Conservation (phyloP, 2,888 invertebrate genomes). For the Brachycybe producta region DNA sequence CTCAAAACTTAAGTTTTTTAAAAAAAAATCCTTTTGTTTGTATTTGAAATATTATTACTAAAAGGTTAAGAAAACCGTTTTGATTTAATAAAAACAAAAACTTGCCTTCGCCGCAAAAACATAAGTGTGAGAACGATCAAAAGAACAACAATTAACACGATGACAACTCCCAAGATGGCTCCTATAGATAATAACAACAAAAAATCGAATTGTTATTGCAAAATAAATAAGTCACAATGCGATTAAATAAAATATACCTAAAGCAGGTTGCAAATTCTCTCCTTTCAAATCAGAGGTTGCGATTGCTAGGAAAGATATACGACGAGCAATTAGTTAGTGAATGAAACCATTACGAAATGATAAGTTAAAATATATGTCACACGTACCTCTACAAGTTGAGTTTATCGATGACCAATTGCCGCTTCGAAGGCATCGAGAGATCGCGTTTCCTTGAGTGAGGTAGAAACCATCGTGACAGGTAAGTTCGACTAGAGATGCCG, state of each 20-base stretch:
- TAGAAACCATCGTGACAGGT: conserved; percentile 6
- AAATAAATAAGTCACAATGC: not conserved
- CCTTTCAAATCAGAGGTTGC: too few species aligned
- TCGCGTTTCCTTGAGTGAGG: not conserved
- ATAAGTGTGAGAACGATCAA: not conserved
- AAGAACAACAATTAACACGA: not conserved
- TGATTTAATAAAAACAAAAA: too few species aligned
- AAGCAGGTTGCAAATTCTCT: not conserved
- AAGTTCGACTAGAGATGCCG: conserved; percentile 4
- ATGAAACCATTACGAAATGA: too few species aligned
- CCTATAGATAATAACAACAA: not conserved
- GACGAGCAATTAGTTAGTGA: too few species aligned
- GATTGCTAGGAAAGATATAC: too few species aligned
- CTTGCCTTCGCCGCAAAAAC: not conserved
- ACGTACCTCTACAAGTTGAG: conserved; percentile 2
- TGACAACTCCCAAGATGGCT: not conserved
- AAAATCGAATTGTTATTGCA: too few species aligned
- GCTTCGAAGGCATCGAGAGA: not conserved
- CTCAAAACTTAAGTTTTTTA: too few species aligned
- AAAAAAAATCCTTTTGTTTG: too few species aligned
- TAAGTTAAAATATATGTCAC: not conserved
- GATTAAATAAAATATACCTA: not conserved
- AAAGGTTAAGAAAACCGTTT: too few species aligned
- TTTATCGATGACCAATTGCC: conserved; percentile 7
- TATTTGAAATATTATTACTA: too few species aligned